Evolutionary conservation across 2,888 invertebrate genomes (phyloP).

Genomic region (Ctenicera cuprea): DNA sequence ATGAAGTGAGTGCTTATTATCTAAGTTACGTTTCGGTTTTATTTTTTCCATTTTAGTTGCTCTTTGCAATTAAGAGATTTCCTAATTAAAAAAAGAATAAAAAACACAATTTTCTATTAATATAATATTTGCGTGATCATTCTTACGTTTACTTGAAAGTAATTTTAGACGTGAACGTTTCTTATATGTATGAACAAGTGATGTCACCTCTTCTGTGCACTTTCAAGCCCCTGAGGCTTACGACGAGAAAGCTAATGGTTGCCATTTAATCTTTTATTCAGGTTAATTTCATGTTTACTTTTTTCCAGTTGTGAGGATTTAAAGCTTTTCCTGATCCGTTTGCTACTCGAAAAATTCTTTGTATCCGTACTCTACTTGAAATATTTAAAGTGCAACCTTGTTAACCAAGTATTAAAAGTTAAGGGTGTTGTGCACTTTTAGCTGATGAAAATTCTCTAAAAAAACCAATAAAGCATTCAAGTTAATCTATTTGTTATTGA

Average conservation of each 20-base stretch:
- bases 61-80: constrained; percentile 11
- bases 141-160: constrained; percentile 13
- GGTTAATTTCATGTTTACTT: constrained; percentile 32
- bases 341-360: constrained; percentile 22
- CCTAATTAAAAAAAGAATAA: background rate
- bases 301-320: constrained; percentile 29
- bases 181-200: constrained; percentile 21
- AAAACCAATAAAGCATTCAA: too few species aligned
- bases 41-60: constrained; percentile 22
- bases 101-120: background rate
- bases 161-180: constrained; percentile 10
- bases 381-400: constrained; percentile 7
- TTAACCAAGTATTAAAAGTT: constrained; percentile 5
- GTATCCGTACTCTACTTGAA: background rate
- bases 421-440: constrained; percentile 3
- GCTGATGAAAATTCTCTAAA: background rate
- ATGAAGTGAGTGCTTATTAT: constrained; percentile 64
- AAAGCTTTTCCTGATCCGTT: constrained; percentile 19
- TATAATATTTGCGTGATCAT: background rate
- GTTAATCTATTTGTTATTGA: too few species aligned
- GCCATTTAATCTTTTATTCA: constrained; percentile 41
- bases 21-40: constrained; percentile 35
- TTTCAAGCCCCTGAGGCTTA: constrained; percentile 47
- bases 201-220: constrained; percentile 33
- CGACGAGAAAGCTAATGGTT: constrained; percentile 38